phyloP scores from a whole-genome alignment of 2,797 vertebrate species.

The Cyclura pinguis region DNA sequence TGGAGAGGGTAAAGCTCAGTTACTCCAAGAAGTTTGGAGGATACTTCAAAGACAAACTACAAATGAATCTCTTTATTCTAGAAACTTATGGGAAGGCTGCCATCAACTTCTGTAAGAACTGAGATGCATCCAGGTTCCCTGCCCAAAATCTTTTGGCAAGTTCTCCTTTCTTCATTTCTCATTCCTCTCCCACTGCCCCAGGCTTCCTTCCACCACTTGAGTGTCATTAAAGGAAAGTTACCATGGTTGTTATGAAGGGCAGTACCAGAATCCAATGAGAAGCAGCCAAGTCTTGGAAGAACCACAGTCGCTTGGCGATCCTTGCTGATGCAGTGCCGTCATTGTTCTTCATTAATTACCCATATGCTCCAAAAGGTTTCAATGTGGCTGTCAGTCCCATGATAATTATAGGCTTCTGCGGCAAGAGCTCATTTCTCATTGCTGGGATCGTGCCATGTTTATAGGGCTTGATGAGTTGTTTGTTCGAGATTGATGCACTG shows the following conservation, averaged over 20 bases:
- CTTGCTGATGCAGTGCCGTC: constrained; percentile 65
- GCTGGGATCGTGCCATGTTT: constrained; percentile 69
- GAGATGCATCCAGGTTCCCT: not conserved
- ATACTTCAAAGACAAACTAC: not conserved
- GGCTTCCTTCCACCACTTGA: constrained; percentile 31
- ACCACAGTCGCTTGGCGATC: constrained; percentile 30
- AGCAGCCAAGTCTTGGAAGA: constrained; percentile 41
- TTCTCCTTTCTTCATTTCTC: not conserved
- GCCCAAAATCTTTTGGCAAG: not conserved
- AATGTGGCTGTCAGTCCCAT: constrained; percentile 64
- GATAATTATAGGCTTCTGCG: constrained; percentile 73
- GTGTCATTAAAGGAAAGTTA: constrained; percentile 39
- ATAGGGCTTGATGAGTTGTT: constrained; percentile 72
- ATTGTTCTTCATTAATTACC: constrained; percentile 74
- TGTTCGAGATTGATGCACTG: constrained; percentile 68
- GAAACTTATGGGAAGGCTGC: not conserved
- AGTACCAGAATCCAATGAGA: constrained; percentile 49
- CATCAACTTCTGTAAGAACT: not conserved
- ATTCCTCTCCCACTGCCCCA: not conserved
- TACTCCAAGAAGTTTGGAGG: not conserved
- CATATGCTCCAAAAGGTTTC: constrained; percentile 72
- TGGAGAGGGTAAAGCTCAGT: not conserved
- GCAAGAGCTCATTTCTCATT: constrained; percentile 72
- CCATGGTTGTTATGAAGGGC: constrained; percentile 49
- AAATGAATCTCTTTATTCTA: not conserved